These are phyloP conservation scores for Cactoblastis cactorum DNA, from an alignment of 2,888 invertebrate genomes.

Conservation along the genomic window DNA sequence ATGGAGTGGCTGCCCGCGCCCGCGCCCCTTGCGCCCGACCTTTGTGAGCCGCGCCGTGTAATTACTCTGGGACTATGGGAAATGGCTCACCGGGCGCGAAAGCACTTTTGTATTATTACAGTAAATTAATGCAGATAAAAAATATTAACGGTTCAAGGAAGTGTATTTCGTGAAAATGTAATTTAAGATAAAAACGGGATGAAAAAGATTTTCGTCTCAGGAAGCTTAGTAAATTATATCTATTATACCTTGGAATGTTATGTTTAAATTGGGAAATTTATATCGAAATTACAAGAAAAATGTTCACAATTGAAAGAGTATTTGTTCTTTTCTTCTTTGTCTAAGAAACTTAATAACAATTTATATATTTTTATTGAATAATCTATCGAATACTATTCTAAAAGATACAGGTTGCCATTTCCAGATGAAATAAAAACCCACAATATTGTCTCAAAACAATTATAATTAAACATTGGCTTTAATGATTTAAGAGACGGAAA, in stretches of 20 bases:
- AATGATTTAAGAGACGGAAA: constrained; percentile 7
- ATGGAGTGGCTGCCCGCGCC: constrained; percentile 22
- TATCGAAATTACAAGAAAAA: too few relatives aligned
- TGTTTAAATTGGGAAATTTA: too few relatives aligned
- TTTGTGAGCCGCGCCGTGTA: constrained; percentile 64
- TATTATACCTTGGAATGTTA: neutral
- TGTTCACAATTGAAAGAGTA: too few relatives aligned
- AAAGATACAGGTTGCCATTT: too few relatives aligned
- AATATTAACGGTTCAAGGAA: constrained; percentile 22
- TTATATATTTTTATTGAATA: too few relatives aligned
- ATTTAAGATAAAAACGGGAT: constrained; percentile 8
- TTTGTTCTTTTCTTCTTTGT: too few relatives aligned
- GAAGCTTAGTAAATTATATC: constrained; percentile 9
- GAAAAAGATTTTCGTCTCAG: constrained; percentile 6
- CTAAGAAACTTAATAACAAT: too few relatives aligned
- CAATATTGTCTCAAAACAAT: neutral
- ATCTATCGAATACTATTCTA: too few relatives aligned
- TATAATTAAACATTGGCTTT: neutral
- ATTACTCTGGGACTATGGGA: constrained; percentile 75
- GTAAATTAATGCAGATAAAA: constrained; percentile 54
- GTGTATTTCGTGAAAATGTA: constrained; percentile 13
- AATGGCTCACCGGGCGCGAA: constrained; percentile 60
- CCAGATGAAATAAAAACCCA: too few relatives aligned
- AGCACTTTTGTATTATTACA: constrained; percentile 62
- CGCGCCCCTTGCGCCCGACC: constrained; percentile 45